Conservation (phyloP, 1,140 invertebrate genomes). For the Thaumatotibia leucotreta region DNA sequence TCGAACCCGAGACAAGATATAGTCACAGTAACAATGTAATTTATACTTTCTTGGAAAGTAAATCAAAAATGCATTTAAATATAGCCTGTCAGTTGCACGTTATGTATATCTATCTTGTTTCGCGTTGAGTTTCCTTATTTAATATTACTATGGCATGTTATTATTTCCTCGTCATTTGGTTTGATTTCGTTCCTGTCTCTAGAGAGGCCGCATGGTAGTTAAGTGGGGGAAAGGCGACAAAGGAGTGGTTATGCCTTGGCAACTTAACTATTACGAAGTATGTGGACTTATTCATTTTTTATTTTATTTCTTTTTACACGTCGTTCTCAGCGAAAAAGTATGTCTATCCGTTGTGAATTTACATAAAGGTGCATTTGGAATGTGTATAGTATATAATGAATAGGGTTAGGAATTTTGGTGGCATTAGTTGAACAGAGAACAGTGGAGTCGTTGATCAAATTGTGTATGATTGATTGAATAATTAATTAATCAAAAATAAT, state of each 20-base stretch:
- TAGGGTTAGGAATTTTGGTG: no score
- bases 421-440: no score
- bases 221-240: constrained; percentile 70
- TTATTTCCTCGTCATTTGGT: constrained; percentile 45
- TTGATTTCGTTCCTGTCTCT: constrained; percentile 61
- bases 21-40: neutral
- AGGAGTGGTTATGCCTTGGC: constrained; percentile 71
- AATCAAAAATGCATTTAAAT: neutral
- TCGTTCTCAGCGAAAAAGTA: neutral
- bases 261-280: constrained; percentile 67
- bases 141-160: constrained; percentile 46
- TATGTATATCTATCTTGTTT: neutral
- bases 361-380: no score
- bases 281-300: constrained; percentile 38
- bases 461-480: no score
- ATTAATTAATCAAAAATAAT: no score
- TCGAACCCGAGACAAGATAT: neutral
- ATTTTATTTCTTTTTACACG: constrained; percentile 32
- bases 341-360: neutral
- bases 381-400: no score
- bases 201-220: constrained; percentile 74
- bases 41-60: neutral
- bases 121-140: neutral
- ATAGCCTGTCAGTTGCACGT: neutral
- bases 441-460: no score